phyloP scores from a whole-genome alignment of 1,140 invertebrate species.

The Euwallacea similis region DNA sequence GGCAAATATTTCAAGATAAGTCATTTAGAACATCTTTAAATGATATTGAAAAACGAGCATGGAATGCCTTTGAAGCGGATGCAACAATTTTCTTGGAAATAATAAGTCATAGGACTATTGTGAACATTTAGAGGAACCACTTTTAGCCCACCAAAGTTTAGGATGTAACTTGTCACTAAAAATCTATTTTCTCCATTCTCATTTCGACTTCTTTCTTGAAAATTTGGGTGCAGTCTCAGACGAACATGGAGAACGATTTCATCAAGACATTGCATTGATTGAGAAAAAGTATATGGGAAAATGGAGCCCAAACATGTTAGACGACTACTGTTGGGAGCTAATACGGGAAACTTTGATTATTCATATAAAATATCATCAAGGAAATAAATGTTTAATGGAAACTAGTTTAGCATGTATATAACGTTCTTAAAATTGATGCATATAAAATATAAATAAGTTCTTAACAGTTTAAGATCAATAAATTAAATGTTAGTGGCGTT shows the following conservation, averaged over 20 bases:
- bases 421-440: no score
- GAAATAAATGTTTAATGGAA: no score
- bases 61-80: background rate
- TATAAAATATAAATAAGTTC: no score
- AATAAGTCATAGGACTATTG: slow-evolving; percentile 2
- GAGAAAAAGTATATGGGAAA: slow-evolving; percentile 12
- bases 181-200: slow-evolving; percentile 47
- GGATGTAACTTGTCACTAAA: slow-evolving; percentile 41
- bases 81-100: slow-evolving; percentile 4
- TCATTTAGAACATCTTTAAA: background rate
- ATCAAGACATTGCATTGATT: slow-evolving; percentile 25
- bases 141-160: background rate
- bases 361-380: background rate
- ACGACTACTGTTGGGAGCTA: slow-evolving; percentile 22
- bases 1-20: slow-evolving; percentile 1
- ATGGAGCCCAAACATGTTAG: slow-evolving; percentile 19
- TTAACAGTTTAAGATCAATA: no score
- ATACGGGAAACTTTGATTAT: background rate
- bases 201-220: slow-evolving; percentile 45
- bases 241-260: slow-evolving; percentile 47
- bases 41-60: background rate
- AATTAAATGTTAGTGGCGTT: no score
- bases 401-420: no score
- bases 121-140: background rate
- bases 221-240: slow-evolving; percentile 45